Evolutionary conservation across 2,797 vertebrate species (phyloP), one percentile per base, ranked within the genome.

Genomic region (Nyctalus aviator): DNA sequence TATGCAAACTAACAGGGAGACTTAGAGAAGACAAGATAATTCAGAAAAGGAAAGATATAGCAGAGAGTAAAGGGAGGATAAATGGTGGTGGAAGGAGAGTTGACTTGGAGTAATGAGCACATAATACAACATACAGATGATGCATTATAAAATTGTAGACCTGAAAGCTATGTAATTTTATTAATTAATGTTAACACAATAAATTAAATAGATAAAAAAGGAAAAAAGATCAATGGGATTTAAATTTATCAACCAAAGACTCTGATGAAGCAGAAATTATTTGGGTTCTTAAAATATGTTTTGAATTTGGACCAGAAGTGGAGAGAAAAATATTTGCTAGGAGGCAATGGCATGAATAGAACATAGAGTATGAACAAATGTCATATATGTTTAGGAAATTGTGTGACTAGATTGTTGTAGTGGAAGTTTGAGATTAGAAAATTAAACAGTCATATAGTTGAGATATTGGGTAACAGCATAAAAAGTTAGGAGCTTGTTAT

Each of bases 371-470:
- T 84, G 30, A 76, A 69, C 23, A 91, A 75, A 32, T 53, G 55
- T 72, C 50, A 72, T 50, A 79, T 5, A 32, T 64, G 46, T 71
- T 84, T 84, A 35, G 12, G 23, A 91, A 84, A 68, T 57, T 35
- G n/a, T 85, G 50, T 84, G 46, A 30, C 66, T 77, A 59, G 41
- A 37, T 35, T 57, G 21, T 77, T n/a, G 15, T 79, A 46, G 87
- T 27, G 71, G n/a, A 84, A 69, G 30, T 91, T 69, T 91, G 23
- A 35, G 13, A 57, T 84, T 84, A 53, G 69, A 84, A 91, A 91
- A 84, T 44, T 84, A 91, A 21, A 75, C 4, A n/a, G 50, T 30
- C 32, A 30, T 88, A 88, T n/a, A 44, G 23, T 53, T 44, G 30
- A 48, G 17, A 57, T 55, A 41, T 18, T 57, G 62, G n/a, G 8